These are phyloP conservation scores for Lucilia sericata DNA, from an alignment of 1,140 invertebrate species.

Conservation along the genomic window DNA sequence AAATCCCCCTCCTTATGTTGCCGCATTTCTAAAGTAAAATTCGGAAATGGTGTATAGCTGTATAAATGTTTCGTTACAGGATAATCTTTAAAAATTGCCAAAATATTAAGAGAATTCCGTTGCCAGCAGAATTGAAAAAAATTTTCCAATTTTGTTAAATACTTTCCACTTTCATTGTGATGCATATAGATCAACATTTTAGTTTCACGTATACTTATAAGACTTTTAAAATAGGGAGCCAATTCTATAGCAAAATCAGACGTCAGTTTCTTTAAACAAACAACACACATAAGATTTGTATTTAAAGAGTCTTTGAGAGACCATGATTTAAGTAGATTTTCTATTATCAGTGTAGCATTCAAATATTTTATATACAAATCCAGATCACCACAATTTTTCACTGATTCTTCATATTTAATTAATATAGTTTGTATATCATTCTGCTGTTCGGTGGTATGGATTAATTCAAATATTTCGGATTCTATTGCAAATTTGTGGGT, in stretches of 20 bases:
- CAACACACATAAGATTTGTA: background rate
- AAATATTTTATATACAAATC: background rate
- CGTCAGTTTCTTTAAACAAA: background rate
- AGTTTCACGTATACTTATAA: background rate
- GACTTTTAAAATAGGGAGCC: background rate
- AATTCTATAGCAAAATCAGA: background rate
- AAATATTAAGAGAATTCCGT: background rate
- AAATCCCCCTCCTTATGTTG: background rate
- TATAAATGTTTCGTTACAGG: background rate
- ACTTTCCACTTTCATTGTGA: background rate
- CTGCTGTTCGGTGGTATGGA: background rate
- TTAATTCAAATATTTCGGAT: background rate
- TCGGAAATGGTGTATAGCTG: background rate
- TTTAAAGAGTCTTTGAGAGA: background rate
- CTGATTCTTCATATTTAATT: background rate
- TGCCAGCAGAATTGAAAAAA: background rate
- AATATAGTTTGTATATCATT: background rate
- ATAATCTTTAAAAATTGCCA: background rate
- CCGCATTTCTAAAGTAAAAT: background rate
- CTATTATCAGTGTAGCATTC: background rate
- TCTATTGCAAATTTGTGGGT: background rate
- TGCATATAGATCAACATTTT: background rate
- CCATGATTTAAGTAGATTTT: background rate
- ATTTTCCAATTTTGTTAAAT: background rate
- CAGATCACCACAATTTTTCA: background rate